Evolutionary conservation across 2,888 invertebrate species (phyloP).

Genomic region (Hyposoter dolosus): DNA sequence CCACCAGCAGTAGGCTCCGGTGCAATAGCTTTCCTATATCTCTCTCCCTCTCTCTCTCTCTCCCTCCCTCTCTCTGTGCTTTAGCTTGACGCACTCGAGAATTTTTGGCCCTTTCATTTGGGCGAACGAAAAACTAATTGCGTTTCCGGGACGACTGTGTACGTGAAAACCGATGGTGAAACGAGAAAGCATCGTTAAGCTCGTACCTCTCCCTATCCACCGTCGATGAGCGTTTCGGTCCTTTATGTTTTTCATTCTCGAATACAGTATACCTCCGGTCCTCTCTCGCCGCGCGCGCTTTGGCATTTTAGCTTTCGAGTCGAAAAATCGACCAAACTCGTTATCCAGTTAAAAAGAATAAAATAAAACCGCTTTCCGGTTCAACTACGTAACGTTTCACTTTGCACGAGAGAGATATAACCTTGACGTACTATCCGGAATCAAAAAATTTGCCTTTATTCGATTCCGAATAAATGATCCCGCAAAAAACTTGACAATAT

Average conservation of each 20-base stretch:
- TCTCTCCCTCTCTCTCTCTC: slow-evolving; percentile 62
- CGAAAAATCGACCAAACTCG: slow-evolving; percentile 72
- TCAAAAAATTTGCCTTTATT: neutral
- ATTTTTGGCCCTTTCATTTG: slow-evolving; percentile 56
- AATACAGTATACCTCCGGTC: neutral
- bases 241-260: slow-evolving; percentile 47
- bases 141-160: slow-evolving; percentile 68
- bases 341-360: slow-evolving; percentile 70
- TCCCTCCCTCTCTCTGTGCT: neutral
- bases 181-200: slow-evolving; percentile 64
- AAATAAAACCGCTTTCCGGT: neutral
- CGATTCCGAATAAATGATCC: neutral
- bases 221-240: slow-evolving; percentile 42
- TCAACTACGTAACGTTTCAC: neutral
- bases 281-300: neutral
- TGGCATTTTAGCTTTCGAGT: slow-evolving; percentile 56
- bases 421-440: neutral
- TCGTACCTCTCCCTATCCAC: slow-evolving; percentile 49
- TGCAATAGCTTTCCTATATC: slow-evolving; percentile 42
- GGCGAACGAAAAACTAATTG: slow-evolving; percentile 75
- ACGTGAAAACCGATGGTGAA: slow-evolving; percentile 59
- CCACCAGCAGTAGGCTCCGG: neutral
- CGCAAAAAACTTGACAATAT: neutral
- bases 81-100: slow-evolving; percentile 38
- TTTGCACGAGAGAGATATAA: neutral